Evolutionary conservation across 2,113 vertebrate species (phyloP).

Genomic region (Laticauda colubrina): DNA sequence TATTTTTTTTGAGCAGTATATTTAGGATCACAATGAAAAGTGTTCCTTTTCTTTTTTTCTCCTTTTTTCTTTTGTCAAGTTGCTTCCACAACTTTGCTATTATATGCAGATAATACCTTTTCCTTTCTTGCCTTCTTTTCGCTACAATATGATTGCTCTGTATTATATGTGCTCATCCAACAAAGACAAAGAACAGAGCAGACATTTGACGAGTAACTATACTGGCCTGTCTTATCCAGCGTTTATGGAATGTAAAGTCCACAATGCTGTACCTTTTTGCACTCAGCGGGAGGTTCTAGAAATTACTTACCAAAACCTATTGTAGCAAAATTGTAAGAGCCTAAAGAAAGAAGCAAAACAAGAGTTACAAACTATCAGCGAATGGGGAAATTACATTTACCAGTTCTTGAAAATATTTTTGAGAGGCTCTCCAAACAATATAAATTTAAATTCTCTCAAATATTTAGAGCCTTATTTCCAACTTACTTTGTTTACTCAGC

Average conservation of each 20-base stretch:
- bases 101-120: background rate
- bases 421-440: background rate
- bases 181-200: background rate
- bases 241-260: background rate
- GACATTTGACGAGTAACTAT: background rate
- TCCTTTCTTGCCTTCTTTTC: background rate
- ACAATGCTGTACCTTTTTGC: background rate
- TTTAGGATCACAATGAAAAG: background rate
- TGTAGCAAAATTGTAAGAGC: background rate
- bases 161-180: background rate
- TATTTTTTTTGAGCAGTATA: too few species aligned
- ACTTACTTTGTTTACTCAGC: slow-evolving; percentile 24
- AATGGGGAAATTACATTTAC: background rate
- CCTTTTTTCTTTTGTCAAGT: background rate
- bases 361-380: background rate
- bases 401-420: background rate
- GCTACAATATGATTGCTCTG: background rate
- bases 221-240: background rate
- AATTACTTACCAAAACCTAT: slow-evolving; percentile 24
- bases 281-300: background rate
- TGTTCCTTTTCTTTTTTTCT: background rate
- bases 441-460: background rate
- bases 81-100: background rate
- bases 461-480: background rate
- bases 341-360: background rate